A percentile compares a stretch with the other conserved stretches of the same genome.
Conservation (phyloP, 2,888 invertebrate genomes). For the Philopedon plagiatum region DNA sequence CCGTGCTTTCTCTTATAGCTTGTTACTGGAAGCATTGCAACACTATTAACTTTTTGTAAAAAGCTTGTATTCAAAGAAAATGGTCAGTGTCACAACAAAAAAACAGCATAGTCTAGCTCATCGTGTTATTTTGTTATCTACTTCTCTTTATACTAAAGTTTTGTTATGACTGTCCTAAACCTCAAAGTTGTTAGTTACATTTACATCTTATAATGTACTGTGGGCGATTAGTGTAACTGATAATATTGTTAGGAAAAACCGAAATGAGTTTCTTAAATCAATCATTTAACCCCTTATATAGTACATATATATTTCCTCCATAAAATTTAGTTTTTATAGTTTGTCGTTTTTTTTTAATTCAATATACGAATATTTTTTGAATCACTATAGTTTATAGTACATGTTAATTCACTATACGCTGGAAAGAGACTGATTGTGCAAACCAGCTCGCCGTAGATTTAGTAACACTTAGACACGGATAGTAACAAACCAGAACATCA, state of each 20-base stretch:
- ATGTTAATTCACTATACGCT: conserved; percentile 62
- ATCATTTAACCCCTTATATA: conserved; percentile 37
- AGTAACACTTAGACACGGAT: conserved; percentile 68
- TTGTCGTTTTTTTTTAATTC: conserved; percentile 53
- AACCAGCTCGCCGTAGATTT: conserved; percentile 69
- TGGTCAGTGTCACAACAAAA: conserved; percentile 35
- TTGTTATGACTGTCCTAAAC: conserved; percentile 35
- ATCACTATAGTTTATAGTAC: conserved; percentile 65
- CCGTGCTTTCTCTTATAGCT: conserved; percentile 27
- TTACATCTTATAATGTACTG: conserved; percentile 39
- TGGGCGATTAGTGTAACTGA: conserved; percentile 44
- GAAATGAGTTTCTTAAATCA: conserved; percentile 21
- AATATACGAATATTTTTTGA: conserved; percentile 60
- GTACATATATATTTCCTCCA: conserved; percentile 37
- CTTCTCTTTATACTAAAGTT: conserved; percentile 21
- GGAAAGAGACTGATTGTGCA: conserved; percentile 70
- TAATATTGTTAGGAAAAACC: conserved; percentile 39
- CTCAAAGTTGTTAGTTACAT: conserved; percentile 52
- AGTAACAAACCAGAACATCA: conserved; percentile 52
- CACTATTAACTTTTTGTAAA: conserved; percentile 35
- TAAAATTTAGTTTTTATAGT: conserved; percentile 42
- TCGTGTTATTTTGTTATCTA: conserved; percentile 23
- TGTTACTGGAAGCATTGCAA: conserved; percentile 26
- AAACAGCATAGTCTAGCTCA: conserved; percentile 32
- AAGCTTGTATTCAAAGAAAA: conserved; percentile 27